These are phyloP conservation scores for Isichthys henryi DNA, from an alignment of 2,113 vertebrate genomes.

Conservation along the genomic window DNA sequence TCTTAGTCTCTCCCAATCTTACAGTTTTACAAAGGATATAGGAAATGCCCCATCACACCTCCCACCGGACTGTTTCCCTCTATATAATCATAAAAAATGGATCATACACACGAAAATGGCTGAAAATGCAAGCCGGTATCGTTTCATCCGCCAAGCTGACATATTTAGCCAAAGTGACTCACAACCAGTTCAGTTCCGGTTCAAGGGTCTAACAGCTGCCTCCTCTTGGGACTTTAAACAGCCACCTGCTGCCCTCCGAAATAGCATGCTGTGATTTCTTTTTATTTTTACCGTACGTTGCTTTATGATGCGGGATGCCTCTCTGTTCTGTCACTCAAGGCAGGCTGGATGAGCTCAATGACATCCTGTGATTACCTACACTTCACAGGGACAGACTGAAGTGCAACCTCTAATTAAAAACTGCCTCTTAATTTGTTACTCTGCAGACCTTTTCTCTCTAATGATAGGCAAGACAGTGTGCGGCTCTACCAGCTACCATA, in stretches of 20 bases:
- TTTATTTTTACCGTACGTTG: background rate
- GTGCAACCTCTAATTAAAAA: constrained; percentile 14
- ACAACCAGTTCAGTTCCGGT: background rate
- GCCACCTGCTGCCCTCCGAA: background rate
- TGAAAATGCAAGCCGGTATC: background rate
- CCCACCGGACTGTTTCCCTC: background rate
- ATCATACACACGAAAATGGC: background rate
- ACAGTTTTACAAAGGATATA: background rate
- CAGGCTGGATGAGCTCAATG: background rate
- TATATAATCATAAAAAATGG: background rate
- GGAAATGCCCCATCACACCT: background rate
- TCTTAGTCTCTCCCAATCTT: background rate
- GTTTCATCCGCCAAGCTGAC: background rate
- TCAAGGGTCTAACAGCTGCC: background rate
- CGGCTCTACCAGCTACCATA: background rate
- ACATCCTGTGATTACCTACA: constrained; percentile 9
- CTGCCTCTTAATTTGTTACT: constrained; percentile 19
- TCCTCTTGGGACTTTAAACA: background rate
- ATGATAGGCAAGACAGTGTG: background rate
- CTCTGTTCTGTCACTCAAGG: background rate
- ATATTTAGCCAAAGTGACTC: background rate
- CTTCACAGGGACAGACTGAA: constrained; percentile 7
- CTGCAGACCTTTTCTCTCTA: background rate
- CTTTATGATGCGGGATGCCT: background rate
- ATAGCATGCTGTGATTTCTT: background rate